A percentile compares a stretch with the other conserved stretches of the same genome.
Conservation (phyloP, 2,797 vertebrate genomes). For the Chelon auratus region DNA sequence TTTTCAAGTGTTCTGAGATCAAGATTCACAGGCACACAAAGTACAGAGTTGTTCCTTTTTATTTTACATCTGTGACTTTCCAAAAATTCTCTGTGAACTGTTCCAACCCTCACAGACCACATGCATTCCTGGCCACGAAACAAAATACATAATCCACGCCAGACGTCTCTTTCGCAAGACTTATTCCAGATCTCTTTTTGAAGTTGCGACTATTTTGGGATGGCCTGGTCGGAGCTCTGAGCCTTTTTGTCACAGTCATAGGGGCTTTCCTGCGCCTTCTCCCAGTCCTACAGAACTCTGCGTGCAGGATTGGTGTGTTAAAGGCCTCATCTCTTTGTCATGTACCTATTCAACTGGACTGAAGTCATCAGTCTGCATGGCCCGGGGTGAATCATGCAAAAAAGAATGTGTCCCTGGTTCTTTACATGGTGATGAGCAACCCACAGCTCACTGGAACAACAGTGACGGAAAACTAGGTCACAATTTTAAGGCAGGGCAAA, state of each 20-base stretch:
- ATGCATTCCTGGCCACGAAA: slow-evolving; percentile 70
- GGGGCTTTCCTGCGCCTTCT: slow-evolving; percentile 52
- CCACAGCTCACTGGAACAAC: slow-evolving; percentile 60
- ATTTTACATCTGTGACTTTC: slow-evolving; percentile 60
- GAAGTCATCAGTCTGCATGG: slow-evolving; percentile 54
- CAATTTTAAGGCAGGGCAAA: slow-evolving; percentile 66
- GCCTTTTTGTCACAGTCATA: slow-evolving; percentile 44
- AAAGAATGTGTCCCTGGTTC: slow-evolving; percentile 49
- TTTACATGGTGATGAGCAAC: slow-evolving; percentile 69
- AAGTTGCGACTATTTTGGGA: slow-evolving; percentile 50
- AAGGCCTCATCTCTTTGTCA: slow-evolving; percentile 45
- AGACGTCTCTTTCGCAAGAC: slow-evolving; percentile 54
- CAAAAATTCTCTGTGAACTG: slow-evolving; percentile 46
- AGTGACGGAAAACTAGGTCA: slow-evolving; percentile 73
- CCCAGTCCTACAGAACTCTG: slow-evolving; percentile 28
- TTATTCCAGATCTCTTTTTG: slow-evolving; percentile 56
- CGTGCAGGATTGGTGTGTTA: slow-evolving; percentile 24
- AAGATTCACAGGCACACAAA: slow-evolving; percentile 58
- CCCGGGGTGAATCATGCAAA: slow-evolving; percentile 61
- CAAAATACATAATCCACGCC: slow-evolving; percentile 69
- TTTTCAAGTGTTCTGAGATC: slow-evolving; percentile 48
- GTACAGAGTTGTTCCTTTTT: slow-evolving; percentile 17
- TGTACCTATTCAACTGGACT: slow-evolving; percentile 61
- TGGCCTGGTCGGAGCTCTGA: slow-evolving; percentile 24
- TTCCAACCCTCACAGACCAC: slow-evolving; percentile 73